Base-by-base conservation (phyloP, 1,140 invertebrate species). In the Drosophila subpulchrella region DNA sequence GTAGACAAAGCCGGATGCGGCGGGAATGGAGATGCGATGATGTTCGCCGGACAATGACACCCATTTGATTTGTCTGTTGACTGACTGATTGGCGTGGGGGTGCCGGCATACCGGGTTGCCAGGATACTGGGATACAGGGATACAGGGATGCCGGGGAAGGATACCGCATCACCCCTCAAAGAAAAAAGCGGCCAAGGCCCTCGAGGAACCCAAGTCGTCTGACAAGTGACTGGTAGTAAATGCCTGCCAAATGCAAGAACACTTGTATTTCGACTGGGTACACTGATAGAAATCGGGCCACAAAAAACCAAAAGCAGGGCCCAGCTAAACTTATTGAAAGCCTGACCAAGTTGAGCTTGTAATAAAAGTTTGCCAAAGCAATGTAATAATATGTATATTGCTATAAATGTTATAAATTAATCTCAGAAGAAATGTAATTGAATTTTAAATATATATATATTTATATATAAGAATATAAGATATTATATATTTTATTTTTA, bases 1-100 rank as follows among this genome's bases (percentile, higher is more conserved):
- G 57, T 54, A 60, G 46, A 60, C 47, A 54, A 60, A 36, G 57
- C 17, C 30, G 46, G 15, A 48, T 48, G 24, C 47, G 47, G 10
- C 27, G 13, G 4, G 12, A 30, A 48, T 48, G 47, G 36, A 24
- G 34, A 4, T 15, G 57, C 51, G 30, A 13, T 38, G 51, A 11
- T 20, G 30, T 30, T 17, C 17, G 30, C 12, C 57, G 17, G 57
- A 53, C 32, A 53, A 34, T 34, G 32, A 27, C 59, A 53, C 17
- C 34, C 32, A 36, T 36, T 53, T 36, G 50, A 53, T 34, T 36
- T 53, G 48, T 32, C 48, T 12, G 48, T 8, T 11, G 48, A 51
- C 24, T 51, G 50, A 3, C 15, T 51, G n/a, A 1, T n/a, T 11
- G 30, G 11, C 5, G 13, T 13, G 20, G 17, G 10, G 17, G 6